phyloP scores from a whole-genome alignment of 1,140 invertebrate species.

The Formica exsecta region DNA sequence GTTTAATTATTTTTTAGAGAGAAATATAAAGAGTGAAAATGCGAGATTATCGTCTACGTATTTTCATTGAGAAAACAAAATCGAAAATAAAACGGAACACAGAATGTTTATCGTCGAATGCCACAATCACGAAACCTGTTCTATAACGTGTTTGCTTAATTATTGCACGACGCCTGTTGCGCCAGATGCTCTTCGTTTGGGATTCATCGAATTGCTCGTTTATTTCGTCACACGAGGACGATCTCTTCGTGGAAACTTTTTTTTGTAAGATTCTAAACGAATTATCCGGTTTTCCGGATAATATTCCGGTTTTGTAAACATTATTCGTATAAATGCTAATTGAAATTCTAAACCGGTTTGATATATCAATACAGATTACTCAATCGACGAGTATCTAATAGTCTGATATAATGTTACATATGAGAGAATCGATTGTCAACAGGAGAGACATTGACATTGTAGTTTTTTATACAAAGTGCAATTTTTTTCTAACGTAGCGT shows the following conservation, averaged over 20 bases:
- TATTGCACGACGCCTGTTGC: background rate
- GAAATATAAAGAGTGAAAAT: background rate
- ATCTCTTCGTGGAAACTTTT: background rate
- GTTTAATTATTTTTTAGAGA: background rate
- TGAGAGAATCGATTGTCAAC: background rate
- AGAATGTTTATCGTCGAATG: background rate
- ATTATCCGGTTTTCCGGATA: background rate
- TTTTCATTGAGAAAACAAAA: background rate
- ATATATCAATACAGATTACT: background rate
- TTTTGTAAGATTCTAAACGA: background rate
- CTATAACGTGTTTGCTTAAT: background rate
- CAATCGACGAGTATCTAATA: background rate
- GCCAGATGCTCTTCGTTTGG: background rate
- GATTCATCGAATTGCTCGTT: background rate
- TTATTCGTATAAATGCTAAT: constrained; percentile 31
- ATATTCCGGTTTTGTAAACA: too few relatives aligned
- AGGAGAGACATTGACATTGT: background rate
- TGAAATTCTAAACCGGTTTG: constrained; percentile 32
- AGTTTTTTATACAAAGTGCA: background rate
- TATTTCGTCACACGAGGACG: background rate
- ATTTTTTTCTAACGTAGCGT: background rate
- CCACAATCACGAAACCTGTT: background rate
- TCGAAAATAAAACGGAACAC: background rate
- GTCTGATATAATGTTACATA: background rate
- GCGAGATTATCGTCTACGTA: background rate